Evolutionary conservation across 2,888 invertebrate species (phyloP).

Genomic region (Orchestes rusci): DNA sequence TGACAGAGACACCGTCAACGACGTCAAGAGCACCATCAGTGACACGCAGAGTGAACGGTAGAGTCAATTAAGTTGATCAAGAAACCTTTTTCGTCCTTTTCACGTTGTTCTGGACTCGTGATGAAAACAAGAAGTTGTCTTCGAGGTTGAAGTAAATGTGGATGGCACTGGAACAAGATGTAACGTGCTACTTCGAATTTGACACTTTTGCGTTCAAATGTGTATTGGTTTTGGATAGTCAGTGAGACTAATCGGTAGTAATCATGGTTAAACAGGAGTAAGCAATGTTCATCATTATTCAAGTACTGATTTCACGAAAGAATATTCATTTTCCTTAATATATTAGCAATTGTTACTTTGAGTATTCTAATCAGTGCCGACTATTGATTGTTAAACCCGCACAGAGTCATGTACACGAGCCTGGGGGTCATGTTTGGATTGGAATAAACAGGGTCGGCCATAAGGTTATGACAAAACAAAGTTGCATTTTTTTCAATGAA

Average conservation of each 20-base stretch:
- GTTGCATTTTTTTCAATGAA: too few relatives aligned
- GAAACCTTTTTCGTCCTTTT: conserved; percentile 89
- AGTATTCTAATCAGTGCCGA: too few relatives aligned
- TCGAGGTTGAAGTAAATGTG: conserved; percentile 98
- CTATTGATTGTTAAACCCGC: too few relatives aligned
- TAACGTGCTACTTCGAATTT: too few relatives aligned
- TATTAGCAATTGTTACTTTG: too few relatives aligned
- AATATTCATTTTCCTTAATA: too few relatives aligned
- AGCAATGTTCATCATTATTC: conserved; percentile 22
- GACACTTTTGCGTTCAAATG: background rate
- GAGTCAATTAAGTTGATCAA: conserved; percentile 99
- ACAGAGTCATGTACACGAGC: too few relatives aligned
- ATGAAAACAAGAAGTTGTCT: conserved; percentile 93
- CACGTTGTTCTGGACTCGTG: conserved; percentile 82
- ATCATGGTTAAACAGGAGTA: conserved; percentile 17
- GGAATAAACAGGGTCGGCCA: too few relatives aligned
- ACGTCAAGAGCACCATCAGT: conserved; percentile 99
- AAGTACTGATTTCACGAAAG: too few relatives aligned
- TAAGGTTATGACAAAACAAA: too few relatives aligned
- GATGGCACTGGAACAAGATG: too few relatives aligned
- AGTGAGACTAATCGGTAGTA: conserved; percentile 22
- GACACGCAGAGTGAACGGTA: conserved; percentile 97
- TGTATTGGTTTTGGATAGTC: conserved; percentile 2
- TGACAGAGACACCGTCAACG: conserved; percentile 99
- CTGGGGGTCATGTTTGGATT: too few relatives aligned